Base-by-base conservation (phyloP, 53 echinoderm and acorn worm genomes). In the Paelopatides confundens region DNA sequence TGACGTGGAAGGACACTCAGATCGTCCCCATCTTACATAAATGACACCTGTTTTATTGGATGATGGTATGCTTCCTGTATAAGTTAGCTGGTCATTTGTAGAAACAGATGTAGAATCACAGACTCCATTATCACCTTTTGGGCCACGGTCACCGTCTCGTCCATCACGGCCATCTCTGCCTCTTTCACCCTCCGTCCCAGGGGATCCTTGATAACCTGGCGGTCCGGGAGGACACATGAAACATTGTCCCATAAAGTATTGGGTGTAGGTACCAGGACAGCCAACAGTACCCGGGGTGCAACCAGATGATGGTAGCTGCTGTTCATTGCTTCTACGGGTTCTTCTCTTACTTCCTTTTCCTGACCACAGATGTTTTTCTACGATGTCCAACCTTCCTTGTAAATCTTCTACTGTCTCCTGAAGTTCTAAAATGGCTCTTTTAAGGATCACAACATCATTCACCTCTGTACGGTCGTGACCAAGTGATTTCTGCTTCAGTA, bases 91-190 rank as follows among this genome's bases (percentile, higher is more conserved):
- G 67, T 33, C 11, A 26, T 23, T 53, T 33, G 52, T 5, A 7
- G 36, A 18, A 21, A 34, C 37, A 11, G 71, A 3, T 12, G 46
- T n/a, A 2, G 71, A 23, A 7, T 40, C 71, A 46, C 46, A 26
- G 18, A 39, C 70, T 5, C 35, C 71, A 14, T 40, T 5, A 71
- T 71, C 71, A 11, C 71, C 71, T 71, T 71, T 71, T 18, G 46
- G 46, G 27, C 71, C 46, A 3, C 40, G 11, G 46, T 40, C 46
- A 7, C 36, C 39, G 79, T 79, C 79, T 29, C 79, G 79, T 28
- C 79, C 79, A 53, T 79, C 53, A 3, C 79, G 50, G 4, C 79
- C 79, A 31, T 79, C 79, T 30, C 79, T 52, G 28, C 79, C 79
- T 33, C 33, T 50, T 27, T 33, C 31, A 15, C 79, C 79, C 33